Evolutionary conservation across 2,797 vertebrate genomes (phyloP).

Genomic region (Chromobotia macracanthus): DNA sequence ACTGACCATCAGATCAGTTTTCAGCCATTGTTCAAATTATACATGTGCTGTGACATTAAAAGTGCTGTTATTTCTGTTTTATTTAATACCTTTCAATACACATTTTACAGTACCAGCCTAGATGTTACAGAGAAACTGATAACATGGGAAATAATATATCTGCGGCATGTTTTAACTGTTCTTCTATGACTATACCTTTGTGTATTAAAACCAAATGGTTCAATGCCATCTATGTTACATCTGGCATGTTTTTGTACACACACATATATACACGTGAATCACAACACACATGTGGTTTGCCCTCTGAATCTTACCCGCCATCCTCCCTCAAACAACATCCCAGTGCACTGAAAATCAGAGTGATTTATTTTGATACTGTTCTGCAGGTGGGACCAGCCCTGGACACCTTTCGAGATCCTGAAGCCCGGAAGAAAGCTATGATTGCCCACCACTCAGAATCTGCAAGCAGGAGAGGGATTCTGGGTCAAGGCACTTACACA

Average conservation of each 20-base stretch:
- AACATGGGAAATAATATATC: constrained; percentile 37
- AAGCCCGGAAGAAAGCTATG: constrained; percentile 67
- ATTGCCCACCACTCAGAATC: constrained; percentile 70
- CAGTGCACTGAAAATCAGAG: constrained; percentile 4
- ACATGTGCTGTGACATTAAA: constrained; percentile 52
- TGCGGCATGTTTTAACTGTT: constrained; percentile 4
- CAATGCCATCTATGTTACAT: constrained; percentile 2
- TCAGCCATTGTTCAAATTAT: constrained; percentile 54
- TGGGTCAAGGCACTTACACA: constrained; percentile 68
- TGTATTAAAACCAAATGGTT: constrained; percentile 10
- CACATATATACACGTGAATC: not conserved
- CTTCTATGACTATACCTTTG: constrained; percentile 8
- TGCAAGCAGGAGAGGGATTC: constrained; percentile 61
- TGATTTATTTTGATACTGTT: constrained; percentile 28
- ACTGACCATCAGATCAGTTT: constrained; percentile 53
- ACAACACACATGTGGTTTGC: not conserved
- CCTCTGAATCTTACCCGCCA: constrained; percentile 3
- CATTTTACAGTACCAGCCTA: constrained; percentile 38
- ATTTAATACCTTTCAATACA: constrained; percentile 52
- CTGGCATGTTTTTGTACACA: not conserved
- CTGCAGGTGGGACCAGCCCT: constrained; percentile 79
- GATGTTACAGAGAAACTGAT: constrained; percentile 48
- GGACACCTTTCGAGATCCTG: constrained; percentile 80
- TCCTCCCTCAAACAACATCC: constrained; percentile 17
- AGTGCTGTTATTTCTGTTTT: constrained; percentile 38